Base-by-base conservation (phyloP, 2,888 invertebrate species). In the Lycia hirtaria region DNA sequence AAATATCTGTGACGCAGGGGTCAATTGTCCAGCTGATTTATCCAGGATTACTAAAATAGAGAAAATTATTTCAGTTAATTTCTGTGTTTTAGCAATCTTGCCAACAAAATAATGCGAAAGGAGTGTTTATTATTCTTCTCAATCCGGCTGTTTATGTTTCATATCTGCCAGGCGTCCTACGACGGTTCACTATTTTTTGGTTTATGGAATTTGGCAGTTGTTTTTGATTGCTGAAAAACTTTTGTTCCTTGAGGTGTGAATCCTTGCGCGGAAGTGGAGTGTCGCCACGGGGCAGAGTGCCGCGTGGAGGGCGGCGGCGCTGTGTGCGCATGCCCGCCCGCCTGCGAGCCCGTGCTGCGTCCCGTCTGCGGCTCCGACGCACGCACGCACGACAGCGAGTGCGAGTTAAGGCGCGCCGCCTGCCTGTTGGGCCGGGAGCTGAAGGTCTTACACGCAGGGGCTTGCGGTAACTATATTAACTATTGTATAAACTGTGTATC, bases 301-400 rank as follows among this genome's bases (percentile, higher is more conserved):
- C 94, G 95, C 51, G 96, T 98, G 73, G 95, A 97, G 88, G 90
- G 90, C 10, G 84, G 84, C 59, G 97, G 97, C 0, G 97, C 97
- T 0, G 94, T 94, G 64, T 98, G 98, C 83, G 95, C 95, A 60
- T 98, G 98, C 81, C 96, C 96, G 0, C 94, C 95, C 10, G 93
- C 94, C 22, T 97, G 97, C 80, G 96, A 97, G 82, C 94, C 95
- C 9, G 94, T 96, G 47, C 93, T 96, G 91, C 92, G 95, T 43
- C 96, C 96, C 3, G 97, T 98, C 9, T 98, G 98, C 84, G 97
- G 97, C 2, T 94, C 95, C 2, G 97, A 98, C 78, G 96, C 96
- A 2, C 94, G 94, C 60, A 97, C 97, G 0, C 98, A 97, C 88
- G 94, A 95, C 64, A 96, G 96, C 52, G 94, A 95, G 70, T 98